Evolutionary conservation across 2,888 invertebrate species (phyloP).

Genomic region (Drosophila sordidula): DNA sequence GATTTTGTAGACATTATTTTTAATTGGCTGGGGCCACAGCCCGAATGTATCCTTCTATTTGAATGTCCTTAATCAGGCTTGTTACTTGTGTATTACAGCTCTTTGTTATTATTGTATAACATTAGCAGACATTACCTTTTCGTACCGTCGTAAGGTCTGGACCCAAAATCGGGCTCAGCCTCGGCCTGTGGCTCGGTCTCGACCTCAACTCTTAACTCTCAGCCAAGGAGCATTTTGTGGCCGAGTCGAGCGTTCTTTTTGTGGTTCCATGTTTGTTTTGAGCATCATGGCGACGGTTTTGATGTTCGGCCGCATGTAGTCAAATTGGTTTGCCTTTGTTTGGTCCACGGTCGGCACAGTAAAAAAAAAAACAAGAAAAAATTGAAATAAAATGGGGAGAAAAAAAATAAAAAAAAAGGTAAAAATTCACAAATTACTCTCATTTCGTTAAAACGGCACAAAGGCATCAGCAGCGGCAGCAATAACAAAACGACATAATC

Average conservation of each 20-base stretch:
- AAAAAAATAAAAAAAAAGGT: slow-evolving; percentile 57
- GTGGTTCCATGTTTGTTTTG: slow-evolving; percentile 65
- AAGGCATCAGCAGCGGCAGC: slow-evolving; percentile 64
- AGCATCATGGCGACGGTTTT: slow-evolving; percentile 66
- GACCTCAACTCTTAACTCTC: slow-evolving; percentile 9
- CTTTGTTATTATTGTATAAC: slow-evolving; percentile 42
- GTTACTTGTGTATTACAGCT: slow-evolving; percentile 9
- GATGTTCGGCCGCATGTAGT: slow-evolving; percentile 74
- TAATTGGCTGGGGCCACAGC: too few species aligned
- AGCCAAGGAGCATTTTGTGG: slow-evolving; percentile 24
- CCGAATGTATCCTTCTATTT: neutral
- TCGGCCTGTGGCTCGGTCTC: neutral
- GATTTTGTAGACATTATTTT: too few species aligned
- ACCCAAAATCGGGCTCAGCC: neutral
- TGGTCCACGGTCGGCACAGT: slow-evolving; percentile 45
- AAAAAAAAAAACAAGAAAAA: slow-evolving; percentile 24
- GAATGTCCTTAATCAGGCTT: slow-evolving; percentile 41
- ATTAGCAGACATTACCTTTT: slow-evolving; percentile 38
- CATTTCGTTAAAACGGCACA: slow-evolving; percentile 78
- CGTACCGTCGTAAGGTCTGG: neutral
- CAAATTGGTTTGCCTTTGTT: slow-evolving; percentile 75
- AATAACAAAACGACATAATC: slow-evolving; percentile 81
- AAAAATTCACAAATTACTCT: slow-evolving; percentile 78
- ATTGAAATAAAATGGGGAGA: slow-evolving; percentile 31
- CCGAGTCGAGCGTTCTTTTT: slow-evolving; percentile 29